Base-by-base conservation (phyloP, 2,113 vertebrate genomes). In the Opisthocomus hoazin region DNA sequence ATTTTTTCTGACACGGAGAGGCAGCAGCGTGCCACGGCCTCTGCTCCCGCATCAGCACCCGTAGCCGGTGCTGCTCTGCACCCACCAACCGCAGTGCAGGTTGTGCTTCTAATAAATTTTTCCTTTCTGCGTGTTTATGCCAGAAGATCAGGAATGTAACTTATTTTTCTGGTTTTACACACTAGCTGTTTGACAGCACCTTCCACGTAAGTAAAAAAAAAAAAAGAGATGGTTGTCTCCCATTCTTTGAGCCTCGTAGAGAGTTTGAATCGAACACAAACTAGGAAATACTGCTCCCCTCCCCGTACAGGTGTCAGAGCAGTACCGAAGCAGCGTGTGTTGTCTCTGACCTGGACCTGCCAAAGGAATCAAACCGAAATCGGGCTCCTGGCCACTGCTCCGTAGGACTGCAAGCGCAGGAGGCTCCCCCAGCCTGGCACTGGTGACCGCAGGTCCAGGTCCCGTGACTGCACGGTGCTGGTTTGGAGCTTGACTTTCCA, bases 11-110 rank as follows among this genome's bases (percentile, higher is more conserved):
- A 36, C 9, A 12, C 9, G 24, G 56, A n/a, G 34, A 39, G 75
- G 57, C 56, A 79, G 70, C 0, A 0, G n/a, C 36, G 36, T 53
- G 54, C 45, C 29, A 48, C 0, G 0, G 54, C 21, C 54, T 43
- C 23, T 34, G 61, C 51, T 66, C 29, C 50, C 56, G 20, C 46
- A 57, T 29, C 64, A 84, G 74, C 46, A 45, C 18, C 37, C 11
- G 26, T 4, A 29, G 37, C 30, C 6, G 5, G 6, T 12, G 45
- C 73, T 66, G 17, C 36, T n/a, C 4, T 6, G 30, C 32, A 21
- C 6, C 22, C 30, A 11, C 34, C 30, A 18, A 14, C 60, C 1
- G 3, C 36, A 7, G 11, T 6, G 45, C 34, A 24, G 34, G 7
- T 27, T 15, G 39, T 10, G 4, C 5, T 39, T 73, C 11, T 48